Percentiles rank a stretch among this genome's conserved stretches.
Conservation (phyloP, 1,140 invertebrate species). For the Argopecten irradians region DNA sequence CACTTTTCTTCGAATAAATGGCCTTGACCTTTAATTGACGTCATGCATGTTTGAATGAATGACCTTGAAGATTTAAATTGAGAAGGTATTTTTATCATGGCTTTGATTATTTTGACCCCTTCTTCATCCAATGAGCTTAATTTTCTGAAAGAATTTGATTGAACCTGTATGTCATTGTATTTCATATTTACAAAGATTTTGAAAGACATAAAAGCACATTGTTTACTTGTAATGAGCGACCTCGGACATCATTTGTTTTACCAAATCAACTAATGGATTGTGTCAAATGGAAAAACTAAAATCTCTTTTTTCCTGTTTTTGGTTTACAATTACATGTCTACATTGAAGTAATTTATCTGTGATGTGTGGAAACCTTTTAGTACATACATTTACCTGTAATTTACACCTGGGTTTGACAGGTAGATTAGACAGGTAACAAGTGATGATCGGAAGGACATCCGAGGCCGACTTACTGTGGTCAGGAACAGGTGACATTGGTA, state of each 20-base stretch:
- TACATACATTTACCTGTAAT: not conserved
- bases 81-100: no score
- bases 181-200: no score
- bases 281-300: not conserved
- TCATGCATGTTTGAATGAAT: no score
- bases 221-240: no score
- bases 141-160: no score
- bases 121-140: no score
- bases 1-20: no score
- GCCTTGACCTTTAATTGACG: no score
- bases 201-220: not conserved
- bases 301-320: not conserved
- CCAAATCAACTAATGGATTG: not conserved
- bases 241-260: no score
- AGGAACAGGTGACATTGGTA: not conserved
- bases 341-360: not conserved
- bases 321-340: not conserved
- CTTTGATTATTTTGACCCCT: no score
- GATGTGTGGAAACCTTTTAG: not conserved
- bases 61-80: no score
- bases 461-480: not conserved
- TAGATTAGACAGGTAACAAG: not conserved
- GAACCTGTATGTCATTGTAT: no score
- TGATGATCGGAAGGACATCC: not conserved
- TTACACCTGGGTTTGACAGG: conserved; percentile 6